A percentile compares a stretch with the other conserved stretches of the same genome.
Evolutionary conservation across 2,797 vertebrate genomes (phyloP).

Genomic region (Epinephelus awoara): DNA sequence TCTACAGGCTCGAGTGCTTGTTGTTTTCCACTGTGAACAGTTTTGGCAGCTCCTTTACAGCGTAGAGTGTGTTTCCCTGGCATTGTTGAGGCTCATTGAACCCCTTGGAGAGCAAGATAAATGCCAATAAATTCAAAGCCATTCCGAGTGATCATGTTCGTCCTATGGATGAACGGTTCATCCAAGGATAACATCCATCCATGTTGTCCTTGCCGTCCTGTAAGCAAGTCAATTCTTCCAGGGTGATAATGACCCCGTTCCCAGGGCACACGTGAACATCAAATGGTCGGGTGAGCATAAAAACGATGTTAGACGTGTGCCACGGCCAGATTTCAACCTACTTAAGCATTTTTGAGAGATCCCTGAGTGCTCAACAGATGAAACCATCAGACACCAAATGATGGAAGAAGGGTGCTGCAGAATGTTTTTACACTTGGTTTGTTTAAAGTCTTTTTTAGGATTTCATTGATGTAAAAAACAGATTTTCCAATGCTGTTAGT

Average conservation of each 20-base stretch:
- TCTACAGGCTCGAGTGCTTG: constrained; percentile 40
- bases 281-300: constrained; percentile 49
- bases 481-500: background rate
- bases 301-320: constrained; percentile 11
- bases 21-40: constrained; percentile 35
- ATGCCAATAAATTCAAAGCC: constrained; percentile 64
- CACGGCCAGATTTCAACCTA: constrained; percentile 1
- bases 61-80: constrained; percentile 39
- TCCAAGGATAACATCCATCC: constrained; percentile 69
- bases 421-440: background rate
- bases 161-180: constrained; percentile 65
- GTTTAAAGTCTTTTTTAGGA: background rate
- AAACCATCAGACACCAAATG: background rate
- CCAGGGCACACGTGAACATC: constrained; percentile 21
- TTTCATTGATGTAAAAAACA: background rate
- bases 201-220: constrained; percentile 45
- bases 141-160: constrained; percentile 45
- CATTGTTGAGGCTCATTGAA: constrained; percentile 52
- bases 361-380: constrained; percentile 4
- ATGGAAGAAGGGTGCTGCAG: background rate
- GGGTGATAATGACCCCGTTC: constrained; percentile 40
- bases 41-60: constrained; percentile 48
- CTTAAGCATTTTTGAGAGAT: constrained; percentile 15
- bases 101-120: constrained; percentile 47
- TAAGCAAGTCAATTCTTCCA: constrained; percentile 38